Base-by-base conservation (phyloP, 2,888 invertebrate genomes). In the Morpho achilles region DNA sequence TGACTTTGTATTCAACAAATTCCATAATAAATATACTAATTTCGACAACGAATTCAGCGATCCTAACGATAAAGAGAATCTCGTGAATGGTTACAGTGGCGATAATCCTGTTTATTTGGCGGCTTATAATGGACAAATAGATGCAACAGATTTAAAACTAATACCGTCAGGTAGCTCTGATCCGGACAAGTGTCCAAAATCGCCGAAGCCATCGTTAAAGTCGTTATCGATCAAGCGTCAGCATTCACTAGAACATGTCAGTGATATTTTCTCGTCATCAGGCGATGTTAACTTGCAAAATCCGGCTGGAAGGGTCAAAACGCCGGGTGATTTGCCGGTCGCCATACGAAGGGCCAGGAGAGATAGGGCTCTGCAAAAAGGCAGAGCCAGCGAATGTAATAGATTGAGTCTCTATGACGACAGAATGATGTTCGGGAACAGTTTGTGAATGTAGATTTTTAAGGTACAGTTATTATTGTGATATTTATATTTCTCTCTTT, bases 381-480 rank as follows among this genome's bases (percentile, higher is more conserved):
- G 87, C 0, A 73, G 89, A 22, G 83, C 84, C 0, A 84, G 72
- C 9, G 88, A 89, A 23, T 93, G 93, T 48, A 94, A 94, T 66
- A 92, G 97, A 65, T 93, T 97, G 70, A 97, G 97, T 50, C 86
- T 97, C 22, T 97, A 97, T 72, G 97, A 97, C 71, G 97, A 97
- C 76, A 92, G 97, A 48, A 96, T 97, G 93, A 97, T 97, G 97
- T 93, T 93, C 66, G 91, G 91, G 0, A 92, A 92, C 68, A 91
- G 89, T 71, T 72, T 91, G 69, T 90, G 78, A 71, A 53, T 51
- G 7, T 59, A 22, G 48, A 60, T 32, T 49, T 9, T 44, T 62
- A 59, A 50, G 58, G 48, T 54, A 59, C 50, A 49, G 60, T 60
- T 65, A 46, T 60, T 61, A 62, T 62, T 68, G 65, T 68, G 66